These are phyloP conservation scores for Crotalus helleri DNA, from an alignment of 2,113 vertebrate genomes.

Conservation along the genomic window DNA sequence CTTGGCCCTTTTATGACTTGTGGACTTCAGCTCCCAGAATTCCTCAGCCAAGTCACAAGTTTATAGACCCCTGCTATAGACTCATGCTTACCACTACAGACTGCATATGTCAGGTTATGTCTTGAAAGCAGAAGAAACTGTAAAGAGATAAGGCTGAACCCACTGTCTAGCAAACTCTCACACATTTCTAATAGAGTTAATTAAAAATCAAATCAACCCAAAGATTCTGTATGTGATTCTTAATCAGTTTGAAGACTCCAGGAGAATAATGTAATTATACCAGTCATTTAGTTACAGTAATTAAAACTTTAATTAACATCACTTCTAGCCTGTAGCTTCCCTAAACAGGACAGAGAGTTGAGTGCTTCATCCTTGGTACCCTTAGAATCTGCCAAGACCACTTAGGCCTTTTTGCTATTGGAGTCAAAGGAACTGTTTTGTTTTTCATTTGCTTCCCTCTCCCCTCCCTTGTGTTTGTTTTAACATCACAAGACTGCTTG, in stretches of 20 bases:
- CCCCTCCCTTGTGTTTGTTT: not conserved
- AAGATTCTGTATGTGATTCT: conserved; percentile 57
- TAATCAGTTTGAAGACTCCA: conserved; percentile 67
- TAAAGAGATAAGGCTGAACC: conserved; percentile 13
- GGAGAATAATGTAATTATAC: conserved; percentile 71
- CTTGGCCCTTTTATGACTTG: no score
- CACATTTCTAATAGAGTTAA: conserved; percentile 47
- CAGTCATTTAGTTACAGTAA: conserved; percentile 70
- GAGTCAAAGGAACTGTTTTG: conserved; percentile 24
- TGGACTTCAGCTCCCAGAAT: no score
- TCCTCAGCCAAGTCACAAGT: no score
- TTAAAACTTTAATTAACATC: conserved; percentile 73
- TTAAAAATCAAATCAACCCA: conserved; percentile 64
- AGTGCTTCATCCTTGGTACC: conserved; percentile 6
- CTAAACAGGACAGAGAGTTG: conserved; percentile 39
- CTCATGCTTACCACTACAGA: not conserved
- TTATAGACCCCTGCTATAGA: no score
- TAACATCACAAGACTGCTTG: not conserved
- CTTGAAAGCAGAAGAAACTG: not conserved
- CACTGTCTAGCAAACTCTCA: not conserved
- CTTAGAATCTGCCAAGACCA: not conserved
- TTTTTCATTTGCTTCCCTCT: fast-evolving
- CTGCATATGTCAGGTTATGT: not conserved
- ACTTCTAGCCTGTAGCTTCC: conserved; percentile 63
- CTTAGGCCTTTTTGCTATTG: conserved; percentile 10